phyloP scores from a whole-genome alignment of 2,113 vertebrate genomes.

The Candoia aspera region DNA sequence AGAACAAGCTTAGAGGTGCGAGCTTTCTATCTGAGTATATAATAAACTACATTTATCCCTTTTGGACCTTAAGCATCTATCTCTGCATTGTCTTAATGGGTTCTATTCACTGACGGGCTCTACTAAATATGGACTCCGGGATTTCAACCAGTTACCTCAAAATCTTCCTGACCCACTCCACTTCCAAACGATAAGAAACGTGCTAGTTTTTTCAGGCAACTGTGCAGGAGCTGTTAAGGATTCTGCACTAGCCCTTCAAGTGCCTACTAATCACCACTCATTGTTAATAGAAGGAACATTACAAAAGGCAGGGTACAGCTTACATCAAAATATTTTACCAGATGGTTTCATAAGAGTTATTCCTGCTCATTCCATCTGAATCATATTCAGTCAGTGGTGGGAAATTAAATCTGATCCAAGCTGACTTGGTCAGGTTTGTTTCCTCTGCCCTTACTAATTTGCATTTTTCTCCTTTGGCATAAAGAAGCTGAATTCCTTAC shows the following conservation, averaged over 20 bases:
- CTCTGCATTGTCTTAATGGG: background rate
- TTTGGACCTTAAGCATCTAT: background rate
- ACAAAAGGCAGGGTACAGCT: background rate
- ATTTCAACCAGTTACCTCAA: background rate
- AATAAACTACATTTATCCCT: background rate
- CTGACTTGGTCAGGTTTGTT: constrained; percentile 31
- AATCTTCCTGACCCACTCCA: background rate
- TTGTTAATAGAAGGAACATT: background rate
- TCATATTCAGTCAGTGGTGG: background rate
- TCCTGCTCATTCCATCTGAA: background rate
- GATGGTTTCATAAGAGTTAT: background rate
- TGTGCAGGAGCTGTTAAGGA: background rate
- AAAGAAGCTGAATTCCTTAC: constrained; percentile 18
- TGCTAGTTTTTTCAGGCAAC: background rate
- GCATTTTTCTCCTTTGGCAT: constrained; percentile 7
- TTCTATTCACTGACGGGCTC: background rate
- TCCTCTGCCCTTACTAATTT: background rate
- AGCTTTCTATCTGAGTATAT: background rate
- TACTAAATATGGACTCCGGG: background rate
- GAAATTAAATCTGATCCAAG: constrained; percentile 6
- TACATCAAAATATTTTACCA: background rate
- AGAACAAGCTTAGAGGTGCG: background rate
- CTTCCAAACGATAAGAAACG: background rate
- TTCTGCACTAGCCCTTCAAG: background rate
- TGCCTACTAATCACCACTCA: background rate